Percentiles rank a stretch among this genome's conserved stretches.
These are phyloP conservation scores for Epizoanthus scotinus DNA, from an alignment of 92 coral and sea anemone genomes.

Conservation along the genomic window DNA sequence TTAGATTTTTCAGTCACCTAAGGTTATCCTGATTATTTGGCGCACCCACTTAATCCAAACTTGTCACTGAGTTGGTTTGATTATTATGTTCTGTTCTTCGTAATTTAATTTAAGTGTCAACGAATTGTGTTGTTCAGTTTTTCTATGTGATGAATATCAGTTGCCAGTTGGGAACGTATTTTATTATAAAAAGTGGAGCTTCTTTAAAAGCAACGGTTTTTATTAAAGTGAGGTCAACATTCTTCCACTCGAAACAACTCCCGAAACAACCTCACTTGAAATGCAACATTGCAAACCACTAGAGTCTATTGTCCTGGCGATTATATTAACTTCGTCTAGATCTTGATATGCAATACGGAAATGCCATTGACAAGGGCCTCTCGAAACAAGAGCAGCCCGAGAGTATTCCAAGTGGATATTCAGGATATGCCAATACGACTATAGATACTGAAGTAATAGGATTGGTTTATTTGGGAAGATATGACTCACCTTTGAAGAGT, in stretches of 20 bases:
- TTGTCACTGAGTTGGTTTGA: too few species aligned
- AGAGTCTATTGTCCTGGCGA: conserved; percentile 16
- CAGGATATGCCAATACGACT: too few species aligned
- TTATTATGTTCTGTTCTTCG: neutral
- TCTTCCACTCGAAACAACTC: neutral
- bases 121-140: conserved; percentile 5
- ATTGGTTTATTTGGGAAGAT: too few species aligned
- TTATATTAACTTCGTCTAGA: conserved; percentile 12
- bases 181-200: neutral
- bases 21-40: too few species aligned
- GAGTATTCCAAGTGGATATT: neutral
- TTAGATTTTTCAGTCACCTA: too few species aligned
- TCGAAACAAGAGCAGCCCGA: conserved; percentile 6
- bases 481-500: neutral
- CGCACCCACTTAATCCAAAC: too few species aligned
- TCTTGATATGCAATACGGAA: conserved; percentile 29
- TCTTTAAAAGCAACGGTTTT: neutral
- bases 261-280: neutral
- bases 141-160: neutral
- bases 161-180: too few species aligned
- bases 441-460: too few species aligned
- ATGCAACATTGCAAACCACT: neutral
- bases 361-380: conserved; percentile 18
- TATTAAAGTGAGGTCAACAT: conserved; percentile 22
- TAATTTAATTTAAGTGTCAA: neutral